Base-by-base conservation (phyloP, 2,888 invertebrate species). In the Perizoma flavofasciatum region DNA sequence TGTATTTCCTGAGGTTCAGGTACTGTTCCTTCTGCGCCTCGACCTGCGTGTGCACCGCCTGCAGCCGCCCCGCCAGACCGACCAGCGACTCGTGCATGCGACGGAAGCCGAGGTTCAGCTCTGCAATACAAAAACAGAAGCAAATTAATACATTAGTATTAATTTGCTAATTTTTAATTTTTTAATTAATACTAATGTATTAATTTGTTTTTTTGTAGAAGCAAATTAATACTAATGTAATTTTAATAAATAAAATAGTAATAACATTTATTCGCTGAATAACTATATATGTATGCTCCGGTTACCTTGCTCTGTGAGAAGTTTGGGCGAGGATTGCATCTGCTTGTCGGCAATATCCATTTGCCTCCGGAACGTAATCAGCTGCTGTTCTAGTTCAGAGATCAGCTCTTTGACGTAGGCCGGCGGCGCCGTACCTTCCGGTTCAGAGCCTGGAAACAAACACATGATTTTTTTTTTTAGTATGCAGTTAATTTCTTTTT, bases 31-130 rank as follows among this genome's bases (percentile, higher is more conserved):
- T 97, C 76, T 97, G 96, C 0, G 94, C 93, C 77, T 97, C 96
- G 0, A 98, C 96, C 61, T 88, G 86, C 2, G 88, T 69, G 76
- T 98, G 97, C 0, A 97, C 94, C 5, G 95, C 95, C 75, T 98
- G 97, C 41, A 98, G 86, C 43, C 96, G 95, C 0, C 97, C 97
- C n/a, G 98, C 98, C 59, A 98, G 85, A 0, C 96, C 96, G 39
- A 98, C 95, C 73, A 98, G 94, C 4, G 97, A 96, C 80, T 97
- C 97, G 81, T 98, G 97, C 73, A 98, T 94, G 75, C 96, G 95
- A 39, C 95, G 94, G 86, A 98, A 95, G 11, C 97, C 95, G 55
- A 95, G 88, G 7, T 96, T 95, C 63, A 98, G 81, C 84, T 98
- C 97, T 96, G 85, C 5, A 88, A 85, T 5, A 35, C 2, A 58